Conservation (phyloP, 2,888 invertebrate species). For the Cheilosia vulpina region DNA sequence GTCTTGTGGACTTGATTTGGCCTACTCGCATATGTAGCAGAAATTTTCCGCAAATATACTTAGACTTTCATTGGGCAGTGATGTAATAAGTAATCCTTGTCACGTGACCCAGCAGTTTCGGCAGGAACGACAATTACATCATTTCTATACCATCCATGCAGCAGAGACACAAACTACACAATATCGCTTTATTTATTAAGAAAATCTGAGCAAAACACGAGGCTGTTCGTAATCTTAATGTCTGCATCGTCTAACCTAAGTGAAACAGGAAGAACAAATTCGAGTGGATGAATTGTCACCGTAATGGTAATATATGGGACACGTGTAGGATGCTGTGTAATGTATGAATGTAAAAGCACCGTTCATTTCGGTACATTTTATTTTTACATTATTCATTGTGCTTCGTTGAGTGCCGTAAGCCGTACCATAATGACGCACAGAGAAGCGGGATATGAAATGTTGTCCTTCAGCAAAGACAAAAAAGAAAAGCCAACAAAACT, state of each 20-base stretch:
- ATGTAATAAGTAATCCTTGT: not conserved
- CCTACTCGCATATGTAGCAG: not conserved
- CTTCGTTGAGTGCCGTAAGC: slow-evolving; percentile 12
- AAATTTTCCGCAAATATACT: not conserved
- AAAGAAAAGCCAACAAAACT: not conserved
- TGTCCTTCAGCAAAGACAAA: not conserved
- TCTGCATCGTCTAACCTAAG: slow-evolving; percentile 33
- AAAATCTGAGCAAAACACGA: slow-evolving; percentile 7
- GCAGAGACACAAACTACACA: not conserved
- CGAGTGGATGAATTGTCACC: slow-evolving; percentile 34
- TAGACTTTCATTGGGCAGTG: not conserved
- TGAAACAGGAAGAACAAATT: slow-evolving; percentile 23
- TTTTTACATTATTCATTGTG: slow-evolving; percentile 45
- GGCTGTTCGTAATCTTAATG: slow-evolving; percentile 23
- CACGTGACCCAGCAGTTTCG: not conserved
- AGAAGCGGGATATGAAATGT: slow-evolving; percentile 2
- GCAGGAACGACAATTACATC: not conserved
- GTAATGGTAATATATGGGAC: slow-evolving; percentile 36
- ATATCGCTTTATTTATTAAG: not conserved
- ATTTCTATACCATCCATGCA: not conserved
- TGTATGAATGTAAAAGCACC: slow-evolving; percentile 25
- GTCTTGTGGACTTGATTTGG: not conserved
- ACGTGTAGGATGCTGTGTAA: slow-evolving; percentile 38
- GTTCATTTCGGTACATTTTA: slow-evolving; percentile 9
- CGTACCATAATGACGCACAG: slow-evolving; percentile 15